A percentile compares a stretch with the other conserved stretches of the same genome.
These are phyloP conservation scores for Siphonodentalium dalli DNA, from an alignment of 2,888 invertebrate species.

Conservation along the genomic window DNA sequence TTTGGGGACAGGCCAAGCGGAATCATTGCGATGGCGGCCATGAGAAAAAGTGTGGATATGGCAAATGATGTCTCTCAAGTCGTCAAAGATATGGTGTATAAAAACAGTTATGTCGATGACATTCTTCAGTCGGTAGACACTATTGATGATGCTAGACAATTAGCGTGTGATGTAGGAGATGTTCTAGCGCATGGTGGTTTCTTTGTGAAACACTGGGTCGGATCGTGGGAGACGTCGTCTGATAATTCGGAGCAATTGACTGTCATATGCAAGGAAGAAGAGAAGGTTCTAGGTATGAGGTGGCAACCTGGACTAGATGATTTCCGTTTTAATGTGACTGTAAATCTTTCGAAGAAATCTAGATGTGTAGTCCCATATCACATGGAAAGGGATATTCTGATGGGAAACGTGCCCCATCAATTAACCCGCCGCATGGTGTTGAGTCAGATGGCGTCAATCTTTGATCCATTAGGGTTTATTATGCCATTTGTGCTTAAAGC, in stretches of 20 bases:
- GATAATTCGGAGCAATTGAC: neutral
- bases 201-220: constrained; percentile 7
- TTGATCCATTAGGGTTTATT: neutral
- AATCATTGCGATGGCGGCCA: constrained; percentile 7
- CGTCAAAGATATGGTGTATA: constrained; percentile 1
- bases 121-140: constrained; percentile 2
- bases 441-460: constrained; percentile 3
- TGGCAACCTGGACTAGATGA: neutral
- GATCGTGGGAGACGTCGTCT: neutral
- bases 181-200: constrained; percentile 4
- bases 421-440: constrained; percentile 5
- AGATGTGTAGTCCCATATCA: too few species aligned
- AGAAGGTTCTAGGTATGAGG: constrained; percentile 1
- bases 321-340: neutral
- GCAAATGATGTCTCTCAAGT: neutral
- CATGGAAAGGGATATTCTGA: neutral
- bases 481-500: neutral
- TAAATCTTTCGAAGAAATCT: neutral
- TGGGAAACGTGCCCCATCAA: neutral
- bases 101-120: constrained; percentile 11
- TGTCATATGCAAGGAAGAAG: neutral
- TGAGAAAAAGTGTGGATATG: constrained; percentile 4
- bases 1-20: constrained; percentile 13
- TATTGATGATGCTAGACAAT: neutral
- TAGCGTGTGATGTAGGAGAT: neutral